Conservation (phyloP, 2,888 invertebrate genomes). For the Eilema depressum region DNA sequence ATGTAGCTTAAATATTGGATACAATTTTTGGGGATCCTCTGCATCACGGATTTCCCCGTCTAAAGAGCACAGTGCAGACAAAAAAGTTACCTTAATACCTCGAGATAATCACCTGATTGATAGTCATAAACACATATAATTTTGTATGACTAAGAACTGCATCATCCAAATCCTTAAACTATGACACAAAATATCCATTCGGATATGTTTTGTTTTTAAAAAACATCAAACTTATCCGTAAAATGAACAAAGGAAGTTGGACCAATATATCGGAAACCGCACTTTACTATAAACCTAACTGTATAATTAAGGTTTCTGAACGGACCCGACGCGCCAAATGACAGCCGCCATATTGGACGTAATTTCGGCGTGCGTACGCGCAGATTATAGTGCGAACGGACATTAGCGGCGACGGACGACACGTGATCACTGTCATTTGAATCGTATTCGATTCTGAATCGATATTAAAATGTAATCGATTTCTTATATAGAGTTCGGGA, state of each 20-base stretch:
- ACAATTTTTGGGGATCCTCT: no score
- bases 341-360: conserved; percentile 76
- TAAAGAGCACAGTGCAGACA: background rate
- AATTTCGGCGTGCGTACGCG: conserved; percentile 74
- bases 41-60: background rate
- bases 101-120: background rate
- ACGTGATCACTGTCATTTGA: conserved; percentile 69
- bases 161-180: conserved; percentile 2
- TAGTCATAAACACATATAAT: conserved; percentile 5
- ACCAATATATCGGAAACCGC: conserved; percentile 66
- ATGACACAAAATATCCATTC: background rate
- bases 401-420: conserved; percentile 72
- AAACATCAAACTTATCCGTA: conserved; percentile 34
- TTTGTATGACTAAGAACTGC: conserved; percentile 9
- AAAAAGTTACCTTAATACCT: background rate
- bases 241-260: conserved; percentile 58
- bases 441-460: conserved; percentile 59
- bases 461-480: conserved; percentile 60
- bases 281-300: conserved; percentile 51
- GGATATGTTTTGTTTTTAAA: conserved; percentile 9
- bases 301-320: conserved; percentile 74
- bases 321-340: conserved; percentile 73
- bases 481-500: conserved; percentile 50
- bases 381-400: conserved; percentile 78
- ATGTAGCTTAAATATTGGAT: no score